Conservation (phyloP, 2,113 vertebrate genomes). For the Hystrix cristata region DNA sequence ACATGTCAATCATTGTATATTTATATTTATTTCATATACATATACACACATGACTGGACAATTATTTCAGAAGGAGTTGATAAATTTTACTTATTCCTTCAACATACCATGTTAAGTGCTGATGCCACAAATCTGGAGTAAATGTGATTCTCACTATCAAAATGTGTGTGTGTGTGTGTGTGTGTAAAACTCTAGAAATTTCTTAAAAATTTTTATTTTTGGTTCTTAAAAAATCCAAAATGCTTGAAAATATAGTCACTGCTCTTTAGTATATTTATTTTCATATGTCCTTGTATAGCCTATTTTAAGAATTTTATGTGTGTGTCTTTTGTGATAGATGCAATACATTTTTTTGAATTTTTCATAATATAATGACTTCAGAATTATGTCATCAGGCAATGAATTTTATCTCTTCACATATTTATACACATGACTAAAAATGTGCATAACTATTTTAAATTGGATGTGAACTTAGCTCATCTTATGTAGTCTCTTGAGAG, state of each 20-base stretch:
- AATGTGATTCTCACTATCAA: background rate
- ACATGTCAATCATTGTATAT: background rate
- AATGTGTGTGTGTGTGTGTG: background rate
- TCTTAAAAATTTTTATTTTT: background rate
- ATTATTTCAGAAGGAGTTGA: slow-evolving; percentile 19
- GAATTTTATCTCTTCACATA: slow-evolving; percentile 51
- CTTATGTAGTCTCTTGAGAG: slow-evolving; percentile 49
- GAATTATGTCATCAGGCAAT: slow-evolving; percentile 30
- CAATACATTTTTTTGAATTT: background rate
- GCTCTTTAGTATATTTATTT: background rate
- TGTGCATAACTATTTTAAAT: slow-evolving; percentile 55
- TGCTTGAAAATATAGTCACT: slow-evolving; percentile 37
- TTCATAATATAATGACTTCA: slow-evolving; percentile 4
- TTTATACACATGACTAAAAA: slow-evolving; percentile 12
- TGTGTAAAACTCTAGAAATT: background rate
- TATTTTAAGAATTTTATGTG: slow-evolving; percentile 40
- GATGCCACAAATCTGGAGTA: background rate
- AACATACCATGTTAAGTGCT: background rate
- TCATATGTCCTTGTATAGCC: background rate
- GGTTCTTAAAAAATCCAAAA: background rate
- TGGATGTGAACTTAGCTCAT: slow-evolving; percentile 54
- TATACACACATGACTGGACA: background rate
- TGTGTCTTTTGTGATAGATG: slow-evolving; percentile 37
- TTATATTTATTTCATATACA: slow-evolving; percentile 29
- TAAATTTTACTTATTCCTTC: background rate